Evolutionary conservation across 2,797 vertebrate genomes (phyloP).

Genomic region (Ficedula albicollis): DNA sequence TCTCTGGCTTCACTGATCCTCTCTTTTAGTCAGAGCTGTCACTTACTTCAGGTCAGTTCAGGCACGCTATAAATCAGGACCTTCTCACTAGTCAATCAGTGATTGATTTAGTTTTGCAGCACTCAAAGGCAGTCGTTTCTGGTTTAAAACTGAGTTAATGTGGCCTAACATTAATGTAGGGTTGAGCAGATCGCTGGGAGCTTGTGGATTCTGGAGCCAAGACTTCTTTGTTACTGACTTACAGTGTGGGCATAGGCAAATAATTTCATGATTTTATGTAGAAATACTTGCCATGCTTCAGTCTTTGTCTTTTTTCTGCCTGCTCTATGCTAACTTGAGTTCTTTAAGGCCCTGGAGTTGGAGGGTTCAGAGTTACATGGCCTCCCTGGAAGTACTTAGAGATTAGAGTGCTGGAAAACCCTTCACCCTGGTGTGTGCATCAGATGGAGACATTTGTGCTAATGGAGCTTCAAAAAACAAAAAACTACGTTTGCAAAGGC

Average conservation of each 20-base stretch:
- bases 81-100: constrained; percentile 39
- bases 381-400: background rate
- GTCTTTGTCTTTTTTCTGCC: rapidly evolving
- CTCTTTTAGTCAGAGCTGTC: constrained; percentile 41
- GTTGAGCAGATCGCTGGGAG: background rate
- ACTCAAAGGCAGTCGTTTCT: constrained; percentile 19
- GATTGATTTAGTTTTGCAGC: constrained; percentile 48
- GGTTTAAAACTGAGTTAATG: constrained; percentile 23
- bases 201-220: background rate
- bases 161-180: background rate
- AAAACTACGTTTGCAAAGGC: background rate
- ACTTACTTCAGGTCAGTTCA: constrained; percentile 57
- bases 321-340: background rate
- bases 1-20: constrained; percentile 60
- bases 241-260: background rate
- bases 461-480: background rate
- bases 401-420: background rate
- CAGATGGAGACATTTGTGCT: background rate
- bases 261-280: background rate
- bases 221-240: background rate
- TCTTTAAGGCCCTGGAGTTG: background rate
- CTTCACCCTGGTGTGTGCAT: background rate
- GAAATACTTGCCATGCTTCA: background rate
- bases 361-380: background rate
- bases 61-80: constrained; percentile 58